Percentiles rank a stretch among this genome's conserved stretches.
phyloP scores from a whole-genome alignment of 2,113 vertebrate species.

The Alces alces region DNA sequence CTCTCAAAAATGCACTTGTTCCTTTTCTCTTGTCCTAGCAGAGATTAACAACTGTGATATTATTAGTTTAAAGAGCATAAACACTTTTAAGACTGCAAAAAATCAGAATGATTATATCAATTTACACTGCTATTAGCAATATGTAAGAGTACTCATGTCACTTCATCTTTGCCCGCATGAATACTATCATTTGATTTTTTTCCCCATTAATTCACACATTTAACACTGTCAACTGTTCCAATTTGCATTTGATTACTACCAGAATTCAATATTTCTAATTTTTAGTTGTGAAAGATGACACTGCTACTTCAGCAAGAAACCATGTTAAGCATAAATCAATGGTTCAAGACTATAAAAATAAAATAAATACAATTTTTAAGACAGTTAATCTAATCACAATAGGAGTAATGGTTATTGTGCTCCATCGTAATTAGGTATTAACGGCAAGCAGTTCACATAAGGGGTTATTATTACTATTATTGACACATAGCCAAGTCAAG shows the following conservation, averaged over 20 bases:
- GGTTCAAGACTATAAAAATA: conserved; percentile 44
- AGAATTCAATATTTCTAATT: conserved; percentile 12
- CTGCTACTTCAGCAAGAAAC: conserved; percentile 75
- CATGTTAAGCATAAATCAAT: conserved; percentile 59
- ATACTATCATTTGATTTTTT: neutral
- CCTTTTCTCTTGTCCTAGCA: neutral
- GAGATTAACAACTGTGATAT: neutral
- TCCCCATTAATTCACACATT: neutral
- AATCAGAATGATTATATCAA: neutral
- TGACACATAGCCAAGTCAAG: conserved; percentile 24
- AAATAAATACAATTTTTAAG: conserved; percentile 39
- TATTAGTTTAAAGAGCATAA: neutral
- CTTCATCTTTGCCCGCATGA: neutral
- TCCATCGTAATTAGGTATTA: conserved; percentile 39
- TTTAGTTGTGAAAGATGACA: conserved; percentile 63
- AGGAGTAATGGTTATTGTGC: conserved; percentile 41
- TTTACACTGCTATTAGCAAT: neutral
- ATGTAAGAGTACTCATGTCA: neutral
- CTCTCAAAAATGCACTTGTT: neutral
- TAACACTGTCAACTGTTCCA: conserved; percentile 27
- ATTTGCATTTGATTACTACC: conserved; percentile 14
- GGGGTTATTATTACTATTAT: conserved; percentile 29
- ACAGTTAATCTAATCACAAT: conserved; percentile 50
- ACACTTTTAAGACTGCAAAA: neutral
- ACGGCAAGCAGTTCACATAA: conserved; percentile 50